A percentile compares a stretch with the other conserved stretches of the same genome.
phyloP scores from a whole-genome alignment of 2,113 vertebrate species.

The Ondatra zibethicus region DNA sequence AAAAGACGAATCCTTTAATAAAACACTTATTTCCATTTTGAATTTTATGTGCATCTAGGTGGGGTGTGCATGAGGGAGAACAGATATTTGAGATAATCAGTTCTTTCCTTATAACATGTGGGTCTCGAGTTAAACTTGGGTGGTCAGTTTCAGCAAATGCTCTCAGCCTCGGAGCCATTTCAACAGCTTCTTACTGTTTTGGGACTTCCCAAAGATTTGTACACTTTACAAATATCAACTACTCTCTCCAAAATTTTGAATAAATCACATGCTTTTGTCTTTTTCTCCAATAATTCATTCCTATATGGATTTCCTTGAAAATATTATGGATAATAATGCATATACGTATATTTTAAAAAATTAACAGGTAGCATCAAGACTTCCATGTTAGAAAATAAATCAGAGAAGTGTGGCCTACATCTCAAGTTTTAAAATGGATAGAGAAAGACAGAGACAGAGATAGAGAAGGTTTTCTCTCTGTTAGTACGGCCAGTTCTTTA shows the following conservation, averaged over 20 bases:
- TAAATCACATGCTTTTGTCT: not conserved
- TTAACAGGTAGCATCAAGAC: not conserved
- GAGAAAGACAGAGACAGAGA: too few species aligned
- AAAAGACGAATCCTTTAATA: not conserved
- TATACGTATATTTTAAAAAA: not conserved
- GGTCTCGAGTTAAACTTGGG: not conserved
- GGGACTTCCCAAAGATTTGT: not conserved
- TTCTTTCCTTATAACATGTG: not conserved
- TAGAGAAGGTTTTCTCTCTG: not conserved
- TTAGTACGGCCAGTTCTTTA: not conserved
- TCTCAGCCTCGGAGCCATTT: not conserved
- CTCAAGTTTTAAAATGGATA: not conserved
- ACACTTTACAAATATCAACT: conserved; percentile 4
- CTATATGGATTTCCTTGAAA: not conserved
- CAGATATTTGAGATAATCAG: too few species aligned
- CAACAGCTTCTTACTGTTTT: not conserved
- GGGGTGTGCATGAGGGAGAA: fast-evolving
- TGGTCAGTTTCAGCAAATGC: not conserved
- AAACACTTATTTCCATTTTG: too few species aligned
- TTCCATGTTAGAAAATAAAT: conserved; percentile 20
- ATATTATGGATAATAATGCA: not conserved
- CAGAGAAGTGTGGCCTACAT: not conserved
- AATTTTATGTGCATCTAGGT: too few species aligned
- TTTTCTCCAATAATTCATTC: not conserved
- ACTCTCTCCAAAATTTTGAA: not conserved